phyloP scores from a whole-genome alignment of 2,888 invertebrate species.

The Mallateleia sp. region DNA sequence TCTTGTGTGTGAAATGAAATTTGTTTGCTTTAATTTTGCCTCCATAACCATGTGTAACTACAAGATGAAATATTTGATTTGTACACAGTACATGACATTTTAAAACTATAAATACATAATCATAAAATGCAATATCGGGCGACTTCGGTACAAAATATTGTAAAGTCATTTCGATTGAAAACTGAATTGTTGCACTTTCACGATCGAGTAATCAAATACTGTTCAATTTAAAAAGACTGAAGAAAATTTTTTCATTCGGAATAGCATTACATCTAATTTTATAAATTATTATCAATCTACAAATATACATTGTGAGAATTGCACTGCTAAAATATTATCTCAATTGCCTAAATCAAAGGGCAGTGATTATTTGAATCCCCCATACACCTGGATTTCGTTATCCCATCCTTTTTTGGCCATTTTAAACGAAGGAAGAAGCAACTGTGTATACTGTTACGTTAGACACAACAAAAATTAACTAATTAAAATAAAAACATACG shows the following conservation, averaged over 20 bases:
- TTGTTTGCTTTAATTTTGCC: conserved; percentile 57
- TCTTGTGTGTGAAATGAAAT: conserved; percentile 45
- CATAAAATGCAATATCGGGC: conserved; percentile 46
- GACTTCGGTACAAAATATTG: conserved; percentile 17
- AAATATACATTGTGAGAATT: conserved; percentile 41
- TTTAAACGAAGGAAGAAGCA: conserved; percentile 69
- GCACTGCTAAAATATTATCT: conserved; percentile 42
- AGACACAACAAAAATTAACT: conserved; percentile 71
- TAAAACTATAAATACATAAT: conserved; percentile 38
- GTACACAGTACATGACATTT: conserved; percentile 34
- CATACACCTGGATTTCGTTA: not conserved
- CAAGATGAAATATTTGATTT: conserved; percentile 48
- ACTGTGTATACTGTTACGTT: conserved; percentile 60
- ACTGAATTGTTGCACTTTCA: not conserved
- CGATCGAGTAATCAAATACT: conserved; percentile 32
- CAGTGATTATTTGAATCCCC: conserved; percentile 40
- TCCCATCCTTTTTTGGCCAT: conserved; percentile 30
- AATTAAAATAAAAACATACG: conserved; percentile 66
- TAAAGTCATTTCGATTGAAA: conserved; percentile 45
- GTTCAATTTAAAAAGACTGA: conserved; percentile 46
- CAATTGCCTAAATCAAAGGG: conserved; percentile 38
- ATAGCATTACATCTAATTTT: conserved; percentile 35
- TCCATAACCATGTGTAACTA: conserved; percentile 42
- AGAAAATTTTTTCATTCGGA: conserved; percentile 23
- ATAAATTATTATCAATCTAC: conserved; percentile 50